phyloP scores from a whole-genome alignment of 2,888 invertebrate genomes.

The Ommatoiulus sabulosus region DNA sequence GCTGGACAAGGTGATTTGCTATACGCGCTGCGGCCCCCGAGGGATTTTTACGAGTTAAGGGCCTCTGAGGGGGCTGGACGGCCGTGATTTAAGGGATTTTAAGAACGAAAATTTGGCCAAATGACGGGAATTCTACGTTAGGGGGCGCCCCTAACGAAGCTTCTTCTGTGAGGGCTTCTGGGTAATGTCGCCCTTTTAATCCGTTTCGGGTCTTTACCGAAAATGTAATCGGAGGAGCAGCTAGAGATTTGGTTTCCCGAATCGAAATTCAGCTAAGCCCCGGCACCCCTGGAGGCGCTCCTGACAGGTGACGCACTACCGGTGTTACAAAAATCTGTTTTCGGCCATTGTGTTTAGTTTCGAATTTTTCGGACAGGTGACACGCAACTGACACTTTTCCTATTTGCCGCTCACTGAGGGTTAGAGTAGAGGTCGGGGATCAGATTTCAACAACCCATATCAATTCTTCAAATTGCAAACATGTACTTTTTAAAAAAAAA shows the following conservation, averaged over 20 bases:
- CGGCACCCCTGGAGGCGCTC: neutral
- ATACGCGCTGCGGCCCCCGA: neutral
- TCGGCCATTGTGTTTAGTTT: neutral
- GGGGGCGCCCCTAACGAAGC: neutral
- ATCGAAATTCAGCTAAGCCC: neutral
- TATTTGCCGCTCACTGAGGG: conserved; percentile 4
- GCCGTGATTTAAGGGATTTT: neutral
- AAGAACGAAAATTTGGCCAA: neutral
- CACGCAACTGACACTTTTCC: neutral
- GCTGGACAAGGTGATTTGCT: neutral
- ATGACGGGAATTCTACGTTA: neutral
- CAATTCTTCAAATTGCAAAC: neutral
- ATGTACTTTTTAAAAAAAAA: no score
- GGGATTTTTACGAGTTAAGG: neutral
- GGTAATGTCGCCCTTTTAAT: neutral
- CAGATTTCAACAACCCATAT: neutral
- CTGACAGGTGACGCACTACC: neutral
- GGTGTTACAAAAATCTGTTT: conserved; percentile 20
- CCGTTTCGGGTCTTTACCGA: neutral
- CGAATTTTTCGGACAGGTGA: neutral
- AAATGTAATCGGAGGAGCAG: neutral
- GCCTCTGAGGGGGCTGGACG: neutral
- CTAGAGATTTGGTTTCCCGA: neutral
- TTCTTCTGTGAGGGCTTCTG: neutral
- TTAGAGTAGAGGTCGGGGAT: neutral